These are phyloP conservation scores for Icerya purchasi DNA, from an alignment of 2,888 invertebrate genomes.

Conservation along the genomic window DNA sequence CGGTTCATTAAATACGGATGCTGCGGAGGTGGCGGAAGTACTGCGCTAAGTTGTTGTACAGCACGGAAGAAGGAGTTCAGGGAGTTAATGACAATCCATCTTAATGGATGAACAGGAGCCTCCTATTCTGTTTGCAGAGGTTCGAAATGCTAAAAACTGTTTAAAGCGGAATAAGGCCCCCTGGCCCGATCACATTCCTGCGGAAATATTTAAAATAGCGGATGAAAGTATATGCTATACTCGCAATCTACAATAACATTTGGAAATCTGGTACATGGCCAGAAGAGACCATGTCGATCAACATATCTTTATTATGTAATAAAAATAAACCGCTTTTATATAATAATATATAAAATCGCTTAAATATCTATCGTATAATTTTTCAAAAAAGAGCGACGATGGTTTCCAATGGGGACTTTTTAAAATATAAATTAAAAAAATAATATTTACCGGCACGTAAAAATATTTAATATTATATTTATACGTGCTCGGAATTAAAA, in stretches of 20 bases:
- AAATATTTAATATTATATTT: no score
- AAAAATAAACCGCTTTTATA: no score
- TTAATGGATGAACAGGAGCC: background rate
- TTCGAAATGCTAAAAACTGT: background rate
- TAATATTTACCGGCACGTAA: no score
- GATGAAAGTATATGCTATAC: background rate
- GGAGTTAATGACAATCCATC: background rate
- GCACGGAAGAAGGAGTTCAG: background rate
- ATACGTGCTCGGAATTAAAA: no score
- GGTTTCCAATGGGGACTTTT: no score
- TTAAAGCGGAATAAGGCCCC: background rate
- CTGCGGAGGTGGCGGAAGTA: background rate
- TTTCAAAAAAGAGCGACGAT: no score
- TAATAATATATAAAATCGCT: no score
- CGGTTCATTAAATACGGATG: background rate
- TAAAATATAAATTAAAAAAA: no score
- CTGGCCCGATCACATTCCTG: background rate
- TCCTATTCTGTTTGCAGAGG: background rate
- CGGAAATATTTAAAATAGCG: background rate
- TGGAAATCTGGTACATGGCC: background rate
- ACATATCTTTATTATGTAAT: no score
- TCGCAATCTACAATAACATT: background rate
- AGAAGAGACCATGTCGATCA: background rate
- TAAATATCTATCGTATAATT: no score
- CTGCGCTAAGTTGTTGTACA: background rate